Evolutionary conservation across 2,113 vertebrate genomes (phyloP), one percentile per base, ranked within the genome.

Genomic region (Penelope pileata): DNA sequence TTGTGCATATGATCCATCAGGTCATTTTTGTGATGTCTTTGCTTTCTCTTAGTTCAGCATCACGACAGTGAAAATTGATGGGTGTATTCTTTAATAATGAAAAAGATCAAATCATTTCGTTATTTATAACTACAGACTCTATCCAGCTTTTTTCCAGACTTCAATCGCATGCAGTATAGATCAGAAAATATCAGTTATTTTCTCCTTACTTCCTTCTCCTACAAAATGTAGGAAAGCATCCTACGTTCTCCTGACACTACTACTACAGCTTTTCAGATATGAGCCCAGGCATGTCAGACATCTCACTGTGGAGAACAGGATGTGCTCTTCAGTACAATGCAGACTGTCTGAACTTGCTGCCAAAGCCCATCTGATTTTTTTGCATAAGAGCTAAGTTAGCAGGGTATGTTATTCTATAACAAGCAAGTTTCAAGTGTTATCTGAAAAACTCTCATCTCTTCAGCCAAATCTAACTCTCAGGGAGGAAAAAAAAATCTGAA

Each of bases 321-420:
- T 81, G 91, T 94, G 90, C 91, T 95, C 34, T 86, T 88, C 72
- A 53, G 51, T 72, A 48, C 51, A 89, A 60, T 45, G 40, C 69
- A 82, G 88, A 80, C 90, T 72, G 91, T 83, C 87, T 93, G 94
- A 74, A 88, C 68, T 91, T 77, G 83, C 12, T 95, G 94, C 90
- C 94, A 96, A 95, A 95, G 30, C 59, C 64, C 38, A 87, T 93
- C 47, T 88, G 56, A 94, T 23, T 79, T 93, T n/a, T 88, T 90
- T 63, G 29, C 53, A 7, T 26, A 63, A 66, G 58, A 75, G 59
- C 63, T 47, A 75, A 79, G 26, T 89, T 86, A 84, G 16, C 17
- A 90, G 47, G 50, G 62, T 42, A 80, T 70, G 59, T 58, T 91
- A 51, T 88, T 90, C 75, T 80, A 80, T n/a, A 89, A 32, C 43